phyloP scores from a whole-genome alignment of 2,888 invertebrate species.

The Dolichomitus sp. region DNA sequence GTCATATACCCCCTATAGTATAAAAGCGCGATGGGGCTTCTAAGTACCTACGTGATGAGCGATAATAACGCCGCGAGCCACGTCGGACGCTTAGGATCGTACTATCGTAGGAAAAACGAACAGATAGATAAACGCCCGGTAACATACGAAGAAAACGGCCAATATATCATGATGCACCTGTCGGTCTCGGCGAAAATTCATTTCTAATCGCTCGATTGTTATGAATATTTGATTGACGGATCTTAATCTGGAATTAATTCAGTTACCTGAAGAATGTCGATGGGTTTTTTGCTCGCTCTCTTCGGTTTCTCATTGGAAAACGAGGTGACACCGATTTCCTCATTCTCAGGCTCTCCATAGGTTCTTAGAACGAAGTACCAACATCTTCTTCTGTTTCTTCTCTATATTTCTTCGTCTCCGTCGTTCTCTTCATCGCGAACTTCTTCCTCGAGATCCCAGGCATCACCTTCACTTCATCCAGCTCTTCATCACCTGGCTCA shows the following conservation, averaged over 20 bases:
- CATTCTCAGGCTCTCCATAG: conserved; percentile 58
- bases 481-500: conserved; percentile 67
- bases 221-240: conserved; percentile 37
- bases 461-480: conserved; percentile 72
- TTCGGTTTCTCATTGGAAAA: conserved; percentile 48
- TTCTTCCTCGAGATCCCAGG: conserved; percentile 72
- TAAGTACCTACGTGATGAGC: conserved; percentile 86
- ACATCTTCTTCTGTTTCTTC: conserved; percentile 69
- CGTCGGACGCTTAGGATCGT: conserved; percentile 57
- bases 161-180: neutral
- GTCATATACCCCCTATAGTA: conserved; percentile 66
- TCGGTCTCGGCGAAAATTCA: neutral
- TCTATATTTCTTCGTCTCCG: conserved; percentile 53
- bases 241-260: conserved; percentile 36
- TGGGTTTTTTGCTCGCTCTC: neutral
- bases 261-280: conserved; percentile 43
- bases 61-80: conserved; percentile 81
- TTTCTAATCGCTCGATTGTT: conserved; percentile 23
- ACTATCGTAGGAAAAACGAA: conserved; percentile 29
- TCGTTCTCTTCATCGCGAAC: conserved; percentile 37
- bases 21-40: conserved; percentile 81
- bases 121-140: conserved; percentile 40
- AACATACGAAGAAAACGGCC: neutral
- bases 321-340: conserved; percentile 62
- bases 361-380: conserved; percentile 56